These are phyloP conservation scores for Oryzias celebensis DNA, from an alignment of 2,113 vertebrate species.

Conservation along the genomic window DNA sequence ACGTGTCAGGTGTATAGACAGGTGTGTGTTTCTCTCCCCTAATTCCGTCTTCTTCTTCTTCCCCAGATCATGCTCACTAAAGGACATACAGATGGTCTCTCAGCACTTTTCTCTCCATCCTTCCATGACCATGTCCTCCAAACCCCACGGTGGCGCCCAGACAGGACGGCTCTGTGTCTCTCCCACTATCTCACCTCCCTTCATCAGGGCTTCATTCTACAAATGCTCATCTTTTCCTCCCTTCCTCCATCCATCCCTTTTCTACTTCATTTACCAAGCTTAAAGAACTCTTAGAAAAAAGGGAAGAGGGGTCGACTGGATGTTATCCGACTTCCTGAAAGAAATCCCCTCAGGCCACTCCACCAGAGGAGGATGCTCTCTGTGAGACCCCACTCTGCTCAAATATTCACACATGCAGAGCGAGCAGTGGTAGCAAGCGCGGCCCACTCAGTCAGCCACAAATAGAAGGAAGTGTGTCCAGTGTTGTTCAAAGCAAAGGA, in stretches of 20 bases:
- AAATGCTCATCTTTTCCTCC: conserved; percentile 43
- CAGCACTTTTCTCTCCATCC: conserved; percentile 47
- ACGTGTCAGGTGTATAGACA: conserved; percentile 26
- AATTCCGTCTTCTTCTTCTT: conserved; percentile 34
- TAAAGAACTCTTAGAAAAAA: conserved; percentile 82
- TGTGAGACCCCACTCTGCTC: conserved; percentile 54
- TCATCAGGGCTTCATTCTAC: conserved; percentile 51
- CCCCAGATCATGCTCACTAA: conserved; percentile 54
- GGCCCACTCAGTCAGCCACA: conserved; percentile 50
- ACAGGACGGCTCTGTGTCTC: conserved; percentile 72
- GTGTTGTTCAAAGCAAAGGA: conserved; percentile 34
- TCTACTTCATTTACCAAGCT: conserved; percentile 81
- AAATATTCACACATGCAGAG: conserved; percentile 32
- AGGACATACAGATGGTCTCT: conserved; percentile 58
- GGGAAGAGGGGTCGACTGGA: conserved; percentile 69
- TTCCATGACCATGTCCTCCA: conserved; percentile 33
- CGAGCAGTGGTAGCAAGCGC: conserved; percentile 36
- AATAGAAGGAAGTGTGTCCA: conserved; percentile 54
- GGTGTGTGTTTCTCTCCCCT: conserved; percentile 40
- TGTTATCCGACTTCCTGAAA: conserved; percentile 81
- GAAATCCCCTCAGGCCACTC: conserved; percentile 77
- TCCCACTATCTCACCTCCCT: conserved; percentile 46
- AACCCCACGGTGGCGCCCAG: conserved; percentile 69
- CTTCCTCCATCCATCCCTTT: conserved; percentile 39
- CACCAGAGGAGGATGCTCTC: conserved; percentile 68